phyloP scores from a whole-genome alignment of 2,113 vertebrate species.

The Phainopepla nitens region DNA sequence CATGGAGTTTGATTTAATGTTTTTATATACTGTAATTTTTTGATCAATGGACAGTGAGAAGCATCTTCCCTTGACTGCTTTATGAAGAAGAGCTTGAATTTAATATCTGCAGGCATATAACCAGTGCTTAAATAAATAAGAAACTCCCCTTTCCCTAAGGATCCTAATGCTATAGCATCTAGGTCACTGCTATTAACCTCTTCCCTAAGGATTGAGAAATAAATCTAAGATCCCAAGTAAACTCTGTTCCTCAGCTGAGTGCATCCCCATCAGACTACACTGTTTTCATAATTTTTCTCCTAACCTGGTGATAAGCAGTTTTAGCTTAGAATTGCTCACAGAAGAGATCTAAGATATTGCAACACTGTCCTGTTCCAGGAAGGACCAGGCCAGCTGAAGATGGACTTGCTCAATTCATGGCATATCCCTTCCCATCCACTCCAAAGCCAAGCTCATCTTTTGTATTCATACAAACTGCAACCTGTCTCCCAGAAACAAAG shows the following conservation, averaged over 20 bases:
- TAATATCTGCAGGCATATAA: neutral
- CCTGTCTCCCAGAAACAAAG: neutral
- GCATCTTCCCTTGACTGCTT: neutral
- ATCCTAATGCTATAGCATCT: neutral
- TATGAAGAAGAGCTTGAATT: constrained; percentile 6
- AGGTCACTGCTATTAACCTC: neutral
- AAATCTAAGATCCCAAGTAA: neutral
- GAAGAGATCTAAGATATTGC: neutral
- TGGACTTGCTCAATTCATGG: neutral
- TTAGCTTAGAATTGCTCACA: neutral
- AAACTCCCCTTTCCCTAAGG: neutral
- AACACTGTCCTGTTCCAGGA: neutral
- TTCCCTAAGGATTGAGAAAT: neutral
- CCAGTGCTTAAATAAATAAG: neutral
- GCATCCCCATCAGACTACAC: neutral
- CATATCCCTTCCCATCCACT: neutral
- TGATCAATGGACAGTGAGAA: neutral
- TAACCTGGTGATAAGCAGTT: neutral
- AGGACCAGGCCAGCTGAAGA: neutral
- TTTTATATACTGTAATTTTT: neutral
- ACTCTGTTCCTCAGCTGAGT: neutral
- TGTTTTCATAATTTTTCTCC: neutral
- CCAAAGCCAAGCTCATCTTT: neutral
- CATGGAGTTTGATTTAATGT: neutral
- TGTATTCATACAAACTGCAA: neutral